Conservation (phyloP, 2,888 invertebrate species). For the Lasioglossum zephyrum region DNA sequence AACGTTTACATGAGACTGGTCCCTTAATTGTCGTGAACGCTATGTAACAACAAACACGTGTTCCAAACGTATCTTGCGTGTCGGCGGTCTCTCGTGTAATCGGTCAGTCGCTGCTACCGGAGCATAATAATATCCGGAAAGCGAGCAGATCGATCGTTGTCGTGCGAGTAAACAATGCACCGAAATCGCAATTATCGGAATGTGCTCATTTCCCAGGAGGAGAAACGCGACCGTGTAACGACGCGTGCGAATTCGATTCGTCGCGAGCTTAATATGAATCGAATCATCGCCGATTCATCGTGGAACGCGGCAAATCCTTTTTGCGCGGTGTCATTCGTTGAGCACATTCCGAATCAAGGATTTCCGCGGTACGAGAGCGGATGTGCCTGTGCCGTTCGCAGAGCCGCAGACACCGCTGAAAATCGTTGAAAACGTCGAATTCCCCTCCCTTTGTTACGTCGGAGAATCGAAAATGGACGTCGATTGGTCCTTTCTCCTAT, state of each 20-base stretch:
- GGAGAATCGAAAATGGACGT: not conserved
- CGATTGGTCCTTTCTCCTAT: not conserved
- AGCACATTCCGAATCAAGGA: conserved; percentile 52
- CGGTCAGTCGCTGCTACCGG: conserved; percentile 17
- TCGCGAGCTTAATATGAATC: conserved; percentile 61
- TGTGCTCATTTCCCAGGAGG: conserved; percentile 49
- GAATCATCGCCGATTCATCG: conserved; percentile 68
- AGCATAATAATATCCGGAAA: conserved; percentile 35
- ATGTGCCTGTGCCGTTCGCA: conserved; percentile 30
- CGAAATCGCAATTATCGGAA: conserved; percentile 57
- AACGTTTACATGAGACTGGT: no score
- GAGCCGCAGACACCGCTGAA: conserved; percentile 36
- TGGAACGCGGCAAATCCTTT: conserved; percentile 65
- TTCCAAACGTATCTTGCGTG: not conserved
- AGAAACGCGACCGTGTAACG: conserved; percentile 47
- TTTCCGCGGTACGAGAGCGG: conserved; percentile 46
- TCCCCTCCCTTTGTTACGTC: not conserved
- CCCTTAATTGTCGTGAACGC: not conserved
- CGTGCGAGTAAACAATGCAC: conserved; percentile 44
- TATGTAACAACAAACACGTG: not conserved
- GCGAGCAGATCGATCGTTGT: conserved; percentile 32
- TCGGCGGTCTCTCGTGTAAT: not conserved
- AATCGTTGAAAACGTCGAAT: conserved; percentile 12
- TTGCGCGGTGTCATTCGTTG: conserved; percentile 58
- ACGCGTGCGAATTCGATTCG: conserved; percentile 66